A percentile compares a stretch with the other conserved stretches of the same genome.
These are phyloP conservation scores for Caerostris extrusa DNA, from an alignment of 1,140 invertebrate species.

Conservation along the genomic window DNA sequence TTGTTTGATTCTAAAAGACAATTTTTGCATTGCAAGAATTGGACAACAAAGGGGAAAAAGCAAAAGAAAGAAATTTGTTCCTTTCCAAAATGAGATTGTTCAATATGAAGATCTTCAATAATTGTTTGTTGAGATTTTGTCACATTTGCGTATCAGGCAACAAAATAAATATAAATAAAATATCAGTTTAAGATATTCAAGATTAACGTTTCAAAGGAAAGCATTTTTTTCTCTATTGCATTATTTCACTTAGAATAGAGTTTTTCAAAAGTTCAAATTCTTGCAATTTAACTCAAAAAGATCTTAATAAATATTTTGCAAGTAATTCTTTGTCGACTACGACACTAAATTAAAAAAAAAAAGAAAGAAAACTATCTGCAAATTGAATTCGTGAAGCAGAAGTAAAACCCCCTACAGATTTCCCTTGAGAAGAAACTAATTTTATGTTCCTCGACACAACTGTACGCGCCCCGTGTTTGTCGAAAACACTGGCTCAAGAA, in stretches of 20 bases:
- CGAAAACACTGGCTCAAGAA: neutral
- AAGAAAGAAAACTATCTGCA: neutral
- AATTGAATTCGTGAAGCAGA: neutral
- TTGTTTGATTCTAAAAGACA: too few relatives aligned
- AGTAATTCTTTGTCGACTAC: neutral
- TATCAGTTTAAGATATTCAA: too few relatives aligned
- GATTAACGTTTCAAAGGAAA: too few relatives aligned
- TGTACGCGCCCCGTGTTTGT: neutral
- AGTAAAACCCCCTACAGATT: neutral
- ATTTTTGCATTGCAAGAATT: neutral
- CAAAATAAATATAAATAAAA: too few relatives aligned
- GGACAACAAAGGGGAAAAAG: too few relatives aligned
- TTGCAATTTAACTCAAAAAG: too few relatives aligned
- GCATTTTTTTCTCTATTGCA: too few relatives aligned
- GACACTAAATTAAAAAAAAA: neutral
- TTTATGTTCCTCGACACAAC: slow-evolving; percentile 36
- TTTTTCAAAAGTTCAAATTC: too few relatives aligned
- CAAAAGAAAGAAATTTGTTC: neutral
- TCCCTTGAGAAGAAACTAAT: slow-evolving; percentile 46
- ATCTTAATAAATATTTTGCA: too few relatives aligned
- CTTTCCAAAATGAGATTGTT: neutral
- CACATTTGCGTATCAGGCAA: too few relatives aligned
- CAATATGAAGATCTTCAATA: neutral
- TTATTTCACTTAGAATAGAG: too few relatives aligned
- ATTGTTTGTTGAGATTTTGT: too few relatives aligned